Conservation (phyloP, 2,888 invertebrate genomes). For the Rotaria sp. region DNA sequence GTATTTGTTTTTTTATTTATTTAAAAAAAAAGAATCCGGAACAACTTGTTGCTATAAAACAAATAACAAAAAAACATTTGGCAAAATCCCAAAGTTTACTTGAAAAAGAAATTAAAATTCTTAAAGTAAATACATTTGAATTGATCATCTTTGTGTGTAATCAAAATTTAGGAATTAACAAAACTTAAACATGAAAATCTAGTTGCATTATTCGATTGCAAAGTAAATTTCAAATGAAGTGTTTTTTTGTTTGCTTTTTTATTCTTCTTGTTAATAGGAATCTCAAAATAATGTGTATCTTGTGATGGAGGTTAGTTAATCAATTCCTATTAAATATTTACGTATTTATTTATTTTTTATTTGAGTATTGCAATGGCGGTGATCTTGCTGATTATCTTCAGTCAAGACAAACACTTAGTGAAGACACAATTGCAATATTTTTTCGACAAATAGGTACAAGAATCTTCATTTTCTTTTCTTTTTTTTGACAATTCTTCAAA, state of each 20-base stretch:
- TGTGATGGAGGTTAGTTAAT: conserved; percentile 83
- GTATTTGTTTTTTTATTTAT: conserved; percentile 23
- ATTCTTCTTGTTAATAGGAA: conserved; percentile 61
- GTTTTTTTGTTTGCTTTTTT: background rate
- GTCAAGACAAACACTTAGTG: conserved; percentile 73
- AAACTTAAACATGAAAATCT: conserved; percentile 96
- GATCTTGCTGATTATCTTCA: conserved; percentile 93
- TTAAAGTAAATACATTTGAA: conserved; percentile 64
- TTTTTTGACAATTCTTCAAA: too few relatives aligned
- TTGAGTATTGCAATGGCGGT: conserved; percentile 94
- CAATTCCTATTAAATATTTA: too few relatives aligned
- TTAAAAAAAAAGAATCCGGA: conserved; percentile 67
- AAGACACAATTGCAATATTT: conserved; percentile 90
- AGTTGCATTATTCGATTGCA: conserved; percentile 90
- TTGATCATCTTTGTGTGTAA: background rate
- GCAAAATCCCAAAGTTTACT: conserved; percentile 92
- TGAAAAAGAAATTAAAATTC: conserved; percentile 95
- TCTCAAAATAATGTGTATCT: conserved; percentile 86
- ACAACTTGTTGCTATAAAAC: conserved; percentile 87
- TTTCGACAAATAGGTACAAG: conserved; percentile 75
- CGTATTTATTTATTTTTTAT: too few relatives aligned
- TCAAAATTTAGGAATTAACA: conserved; percentile 71
- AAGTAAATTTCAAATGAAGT: conserved; percentile 59
- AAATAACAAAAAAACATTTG: conserved; percentile 92
- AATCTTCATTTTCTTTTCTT: background rate